Base-by-base conservation (phyloP, 2,888 invertebrate species). In the Noctua janthe region DNA sequence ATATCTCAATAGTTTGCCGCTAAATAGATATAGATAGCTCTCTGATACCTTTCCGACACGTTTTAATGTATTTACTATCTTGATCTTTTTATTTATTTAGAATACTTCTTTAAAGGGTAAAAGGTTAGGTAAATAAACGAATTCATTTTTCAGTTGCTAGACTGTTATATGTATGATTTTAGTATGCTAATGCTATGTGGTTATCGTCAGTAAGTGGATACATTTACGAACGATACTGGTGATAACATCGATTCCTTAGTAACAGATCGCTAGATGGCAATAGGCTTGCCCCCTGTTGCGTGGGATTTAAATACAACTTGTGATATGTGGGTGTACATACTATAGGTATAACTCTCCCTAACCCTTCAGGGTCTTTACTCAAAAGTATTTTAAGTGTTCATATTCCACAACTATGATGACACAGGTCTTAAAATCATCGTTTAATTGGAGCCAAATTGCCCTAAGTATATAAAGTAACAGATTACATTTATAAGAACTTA, bases 1-100 rank as follows among this genome's bases (percentile, higher is more conserved):
- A 85, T 86, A 73, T 86, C 86, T 86, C 83, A 86, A 79, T 88
- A 88, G 78, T 88, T 86, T 79, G 62, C 54, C 47, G 47, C 39
- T 77, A 77, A 86, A 86, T 82, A 82, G 83, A 86, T 86, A 86
- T 79, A 72, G 78, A 86, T 79, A 29, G 74, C 62, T 54, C 43
- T 39, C 64, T 56, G 71, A 83, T 54, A 74, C 83, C 66, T 80
- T 80, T 8, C 66, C 49, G 20, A 87, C 75, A 71, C 73, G 47
- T n/a, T 73, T 56, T 71, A 67, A 71, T 71, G 66, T 75, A 66
- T 79, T 73, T 72, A 64, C 72, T 69, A 29, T 23, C 23, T 74
- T 71, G 69, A 74, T 84, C 23, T 2, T 64, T 71, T 78, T 83
- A 69, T 83, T 67, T 84, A 71, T 72, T 78, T 43, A 64, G 39